Evolutionary conservation across 2,888 invertebrate genomes (phyloP).

Genomic region (Eledone cirrhosa): DNA sequence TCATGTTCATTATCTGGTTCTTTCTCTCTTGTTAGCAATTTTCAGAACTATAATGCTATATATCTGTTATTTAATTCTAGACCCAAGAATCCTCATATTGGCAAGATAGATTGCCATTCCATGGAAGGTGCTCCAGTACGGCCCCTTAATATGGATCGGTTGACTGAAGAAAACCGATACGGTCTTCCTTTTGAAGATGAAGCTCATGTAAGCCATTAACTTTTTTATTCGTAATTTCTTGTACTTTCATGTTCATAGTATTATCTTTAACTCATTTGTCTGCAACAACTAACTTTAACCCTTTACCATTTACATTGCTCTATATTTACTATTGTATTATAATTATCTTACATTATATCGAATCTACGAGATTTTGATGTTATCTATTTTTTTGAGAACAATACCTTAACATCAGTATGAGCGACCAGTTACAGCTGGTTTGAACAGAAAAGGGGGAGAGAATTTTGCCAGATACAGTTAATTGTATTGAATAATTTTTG

Average conservation of each 20-base stretch:
- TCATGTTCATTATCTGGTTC: no score
- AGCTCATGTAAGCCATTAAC: background rate
- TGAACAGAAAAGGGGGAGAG: no score
- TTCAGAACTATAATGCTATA: background rate
- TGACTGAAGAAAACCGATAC: conserved; percentile 41
- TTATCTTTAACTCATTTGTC: background rate
- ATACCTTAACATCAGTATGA: no score
- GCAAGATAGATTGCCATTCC: conserved; percentile 65
- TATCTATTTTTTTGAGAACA: no score
- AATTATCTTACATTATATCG: no score
- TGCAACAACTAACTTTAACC: background rate
- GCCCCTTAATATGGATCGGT: conserved; percentile 51
- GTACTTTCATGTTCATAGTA: background rate
- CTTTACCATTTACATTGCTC: no score
- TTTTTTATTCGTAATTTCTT: background rate
- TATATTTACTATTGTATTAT: no score
- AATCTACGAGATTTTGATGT: no score
- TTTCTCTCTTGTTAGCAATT: no score
- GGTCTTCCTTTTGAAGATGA: conserved; percentile 23
- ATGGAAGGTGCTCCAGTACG: conserved; percentile 57
- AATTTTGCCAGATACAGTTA: no score
- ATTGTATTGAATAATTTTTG: background rate
- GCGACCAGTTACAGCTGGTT: no score
- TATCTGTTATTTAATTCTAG: conserved; percentile 44
- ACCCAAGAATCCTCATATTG: conserved; percentile 60